These are phyloP conservation scores for Taenioides sp. DNA, from an alignment of 2,797 vertebrate species.

Conservation along the genomic window DNA sequence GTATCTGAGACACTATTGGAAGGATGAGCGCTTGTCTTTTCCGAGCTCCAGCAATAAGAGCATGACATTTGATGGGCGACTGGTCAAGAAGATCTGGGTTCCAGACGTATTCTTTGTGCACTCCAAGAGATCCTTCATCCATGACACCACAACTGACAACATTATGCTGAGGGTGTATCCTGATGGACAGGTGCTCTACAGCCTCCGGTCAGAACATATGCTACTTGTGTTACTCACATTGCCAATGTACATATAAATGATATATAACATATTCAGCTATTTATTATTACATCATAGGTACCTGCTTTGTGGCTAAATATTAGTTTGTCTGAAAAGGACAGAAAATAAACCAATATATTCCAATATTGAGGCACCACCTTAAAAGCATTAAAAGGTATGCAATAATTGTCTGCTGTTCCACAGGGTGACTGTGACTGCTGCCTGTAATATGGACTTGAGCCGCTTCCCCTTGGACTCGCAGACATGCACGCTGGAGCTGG, in stretches of 20 bases:
- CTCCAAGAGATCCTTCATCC: constrained; percentile 93
- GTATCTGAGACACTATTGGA: constrained; percentile 95
- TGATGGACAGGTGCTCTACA: constrained; percentile 92
- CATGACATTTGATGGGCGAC: constrained; percentile 92
- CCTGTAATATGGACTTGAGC: constrained; percentile 85
- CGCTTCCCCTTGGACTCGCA: constrained; percentile 87
- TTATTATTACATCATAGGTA: neutral
- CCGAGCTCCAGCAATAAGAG: constrained; percentile 90
- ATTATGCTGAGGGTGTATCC: constrained; percentile 94
- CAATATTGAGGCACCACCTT: too few species aligned
- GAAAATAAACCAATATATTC: neutral
- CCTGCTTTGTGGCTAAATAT: neutral
- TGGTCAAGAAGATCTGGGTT: constrained; percentile 96
- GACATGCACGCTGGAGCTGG: constrained; percentile 86
- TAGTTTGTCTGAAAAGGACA: neutral
- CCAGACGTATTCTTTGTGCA: constrained; percentile 96
- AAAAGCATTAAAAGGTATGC: neutral
- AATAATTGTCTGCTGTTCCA: constrained; percentile 36
- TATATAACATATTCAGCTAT: neutral
- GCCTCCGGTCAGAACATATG: constrained; percentile 82
- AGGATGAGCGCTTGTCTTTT: constrained; percentile 89
- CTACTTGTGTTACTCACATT: neutral
- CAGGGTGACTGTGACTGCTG: constrained; percentile 76
- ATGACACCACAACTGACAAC: constrained; percentile 92
- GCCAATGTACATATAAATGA: neutral